Base-by-base conservation (phyloP, 1,140 invertebrate genomes). In the Drosophila burlai region DNA sequence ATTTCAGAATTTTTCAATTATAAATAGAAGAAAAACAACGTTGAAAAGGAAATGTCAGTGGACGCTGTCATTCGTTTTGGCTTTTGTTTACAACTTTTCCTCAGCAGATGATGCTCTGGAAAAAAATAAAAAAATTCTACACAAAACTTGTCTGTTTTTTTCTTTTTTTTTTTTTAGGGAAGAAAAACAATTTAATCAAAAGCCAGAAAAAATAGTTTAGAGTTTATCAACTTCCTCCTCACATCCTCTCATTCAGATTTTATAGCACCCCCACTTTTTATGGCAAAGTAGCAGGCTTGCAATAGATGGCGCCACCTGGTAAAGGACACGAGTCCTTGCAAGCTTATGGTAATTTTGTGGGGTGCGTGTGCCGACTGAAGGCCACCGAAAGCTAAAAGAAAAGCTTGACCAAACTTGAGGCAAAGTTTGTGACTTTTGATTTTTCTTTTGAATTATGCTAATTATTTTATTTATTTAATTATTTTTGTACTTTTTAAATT, bases 1-100 rank as follows among this genome's bases (percentile, higher is more conserved):
- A 85, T 86, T 85, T 85, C 74, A 86, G 60, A 69, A 85, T 85
- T 85, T 85, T 86, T 82, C 82, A 86, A 85, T 85, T 85, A 85
- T 71, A 84, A 73, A 15, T 21, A 86, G 61, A n/a, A 81, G 85
- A 71, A 71, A 73, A n/a, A 29, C 84, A 50, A 5, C 15, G 21
- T 9, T 36, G 15, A 73, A 83, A 34, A 24, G n/a, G 36, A 21
- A 34, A 47, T 31, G 29, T 43, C 34, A 43, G 55, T 21, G 29
- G 26, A 38, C 9, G 49, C 21, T 63, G 45, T 52, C 46, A 69
- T 10, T 67, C 16, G 49, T 36, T 42, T 11, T n/a, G 16, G 24
- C 36, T 16, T 73, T 73, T 76, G 34, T 66, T 59, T 67, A 18
- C 10, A 15, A 57, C 40, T 59, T 46, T 29, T 59, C n/a, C 15